These are phyloP conservation scores for Mongoloraphidia duomilia DNA, from an alignment of 2,888 invertebrate genomes.

Conservation along the genomic window DNA sequence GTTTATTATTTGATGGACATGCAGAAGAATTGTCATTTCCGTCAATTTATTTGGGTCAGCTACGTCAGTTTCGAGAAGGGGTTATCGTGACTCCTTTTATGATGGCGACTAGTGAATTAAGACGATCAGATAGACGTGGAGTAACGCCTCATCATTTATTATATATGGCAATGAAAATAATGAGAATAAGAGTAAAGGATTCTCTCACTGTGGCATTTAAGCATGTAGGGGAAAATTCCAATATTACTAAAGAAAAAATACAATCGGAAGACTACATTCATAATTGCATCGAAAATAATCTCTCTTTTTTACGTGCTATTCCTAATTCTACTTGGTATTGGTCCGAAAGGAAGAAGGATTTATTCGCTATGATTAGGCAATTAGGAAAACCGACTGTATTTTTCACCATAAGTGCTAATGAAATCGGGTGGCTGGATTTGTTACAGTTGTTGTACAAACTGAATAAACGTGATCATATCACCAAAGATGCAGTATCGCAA, in stretches of 20 bases:
- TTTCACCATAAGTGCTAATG: slow-evolving; percentile 28
- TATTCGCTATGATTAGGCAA: slow-evolving; percentile 28
- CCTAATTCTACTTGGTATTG: slow-evolving; percentile 27
- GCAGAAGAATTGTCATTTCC: slow-evolving; percentile 29
- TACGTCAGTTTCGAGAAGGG: slow-evolving; percentile 18
- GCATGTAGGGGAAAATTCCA: slow-evolving; percentile 18
- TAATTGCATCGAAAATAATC: slow-evolving; percentile 21
- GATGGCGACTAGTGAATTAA: slow-evolving; percentile 15
- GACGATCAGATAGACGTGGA: slow-evolving; percentile 22
- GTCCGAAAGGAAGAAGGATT: slow-evolving; percentile 23
- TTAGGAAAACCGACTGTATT: slow-evolving; percentile 25
- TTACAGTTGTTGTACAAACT: slow-evolving; percentile 23
- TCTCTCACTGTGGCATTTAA: slow-evolving; percentile 16
- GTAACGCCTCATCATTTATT: slow-evolving; percentile 19
- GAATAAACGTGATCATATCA: slow-evolving; percentile 2
- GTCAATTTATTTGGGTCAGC: slow-evolving; percentile 24
- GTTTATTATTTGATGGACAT: slow-evolving; percentile 24
- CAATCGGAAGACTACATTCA: slow-evolving; percentile 21
- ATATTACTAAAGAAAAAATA: slow-evolving; percentile 20
- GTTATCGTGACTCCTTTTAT: slow-evolving; percentile 12
- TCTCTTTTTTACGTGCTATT: slow-evolving; percentile 23
- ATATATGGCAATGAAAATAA: slow-evolving; percentile 20
- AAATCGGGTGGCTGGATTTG: slow-evolving; percentile 23
- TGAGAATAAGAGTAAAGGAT: slow-evolving; percentile 11
- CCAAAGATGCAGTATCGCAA: slow-evolving; percentile 5